Conservation (phyloP, 92 coral and sea anemone species). For the Heliopora coerulea region DNA sequence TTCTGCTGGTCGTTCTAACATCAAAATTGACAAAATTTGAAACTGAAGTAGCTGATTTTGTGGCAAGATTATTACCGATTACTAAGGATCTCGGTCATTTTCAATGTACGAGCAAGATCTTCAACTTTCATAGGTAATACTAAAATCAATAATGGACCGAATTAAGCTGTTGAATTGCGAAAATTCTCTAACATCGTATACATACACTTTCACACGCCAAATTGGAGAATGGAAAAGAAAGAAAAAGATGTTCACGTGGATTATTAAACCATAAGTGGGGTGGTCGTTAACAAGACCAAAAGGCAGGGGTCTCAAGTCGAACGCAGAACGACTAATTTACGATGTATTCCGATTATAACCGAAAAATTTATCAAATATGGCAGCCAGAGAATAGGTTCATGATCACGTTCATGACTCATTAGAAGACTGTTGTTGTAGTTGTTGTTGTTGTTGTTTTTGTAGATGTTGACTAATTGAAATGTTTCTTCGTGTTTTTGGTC, state of each 20-base stretch:
- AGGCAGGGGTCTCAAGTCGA: not conserved
- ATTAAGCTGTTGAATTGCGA: not conserved
- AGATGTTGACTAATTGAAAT: not conserved
- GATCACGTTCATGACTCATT: too few relatives aligned
- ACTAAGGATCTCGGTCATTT: too few relatives aligned
- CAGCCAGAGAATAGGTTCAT: too few relatives aligned
- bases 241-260: conserved; percentile 23
- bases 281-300: not conserved
- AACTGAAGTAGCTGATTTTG: too few relatives aligned
- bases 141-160: not conserved
- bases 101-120: too few relatives aligned
- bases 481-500: not conserved
- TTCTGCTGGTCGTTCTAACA: too few relatives aligned
- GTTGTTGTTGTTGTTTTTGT: too few relatives aligned
- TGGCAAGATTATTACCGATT: too few relatives aligned
- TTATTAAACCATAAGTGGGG: conserved; percentile 16
- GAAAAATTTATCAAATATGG: not conserved
- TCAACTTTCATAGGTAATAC: not conserved
- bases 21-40: too few relatives aligned
- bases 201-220: conserved; percentile 86
- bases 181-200: conserved; percentile 13
- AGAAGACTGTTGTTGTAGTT: too few relatives aligned
- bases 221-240: conserved; percentile 69
- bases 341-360: not conserved
- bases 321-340: not conserved